Percentiles rank a stretch among this genome's conserved stretches.
Conservation (phyloP, 2,113 vertebrate species). For the Mustela nigripes region DNA sequence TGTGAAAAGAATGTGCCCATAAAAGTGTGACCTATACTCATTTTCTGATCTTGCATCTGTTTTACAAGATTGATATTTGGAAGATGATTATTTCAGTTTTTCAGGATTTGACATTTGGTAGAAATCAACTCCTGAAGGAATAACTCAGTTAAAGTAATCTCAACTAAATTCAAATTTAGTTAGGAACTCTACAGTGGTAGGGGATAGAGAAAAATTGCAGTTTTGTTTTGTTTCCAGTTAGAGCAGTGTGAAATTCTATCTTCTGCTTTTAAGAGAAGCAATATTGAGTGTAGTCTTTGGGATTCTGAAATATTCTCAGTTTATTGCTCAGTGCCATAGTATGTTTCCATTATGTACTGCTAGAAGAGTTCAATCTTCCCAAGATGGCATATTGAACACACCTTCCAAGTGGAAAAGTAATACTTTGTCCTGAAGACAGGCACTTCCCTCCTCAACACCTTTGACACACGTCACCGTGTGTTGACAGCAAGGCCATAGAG, state of each 20-base stretch:
- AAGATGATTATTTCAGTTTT: constrained; percentile 43
- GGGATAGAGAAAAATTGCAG: background rate
- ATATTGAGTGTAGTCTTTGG: background rate
- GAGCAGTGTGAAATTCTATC: background rate
- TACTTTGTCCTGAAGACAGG: background rate
- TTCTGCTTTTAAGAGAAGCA: background rate
- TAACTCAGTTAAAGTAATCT: background rate
- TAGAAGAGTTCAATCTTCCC: constrained; percentile 48
- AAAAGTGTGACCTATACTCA: constrained; percentile 16
- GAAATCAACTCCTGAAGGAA: constrained; percentile 34
- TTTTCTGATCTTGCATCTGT: constrained; percentile 36
- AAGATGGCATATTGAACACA: constrained; percentile 37
- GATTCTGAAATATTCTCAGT: background rate
- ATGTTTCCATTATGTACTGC: background rate
- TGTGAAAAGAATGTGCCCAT: constrained; percentile 35
- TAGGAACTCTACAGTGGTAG: background rate
- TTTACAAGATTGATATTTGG: constrained; percentile 20
- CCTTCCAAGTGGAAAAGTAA: background rate
- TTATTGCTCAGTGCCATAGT: background rate
- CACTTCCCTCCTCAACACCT: background rate
- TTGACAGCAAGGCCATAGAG: background rate
- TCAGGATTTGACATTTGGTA: background rate
- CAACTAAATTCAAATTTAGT: constrained; percentile 14
- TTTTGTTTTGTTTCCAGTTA: background rate
- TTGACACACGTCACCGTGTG: background rate